Conservation (phyloP, 2,113 vertebrate genomes). For the Centropus bengalensis region DNA sequence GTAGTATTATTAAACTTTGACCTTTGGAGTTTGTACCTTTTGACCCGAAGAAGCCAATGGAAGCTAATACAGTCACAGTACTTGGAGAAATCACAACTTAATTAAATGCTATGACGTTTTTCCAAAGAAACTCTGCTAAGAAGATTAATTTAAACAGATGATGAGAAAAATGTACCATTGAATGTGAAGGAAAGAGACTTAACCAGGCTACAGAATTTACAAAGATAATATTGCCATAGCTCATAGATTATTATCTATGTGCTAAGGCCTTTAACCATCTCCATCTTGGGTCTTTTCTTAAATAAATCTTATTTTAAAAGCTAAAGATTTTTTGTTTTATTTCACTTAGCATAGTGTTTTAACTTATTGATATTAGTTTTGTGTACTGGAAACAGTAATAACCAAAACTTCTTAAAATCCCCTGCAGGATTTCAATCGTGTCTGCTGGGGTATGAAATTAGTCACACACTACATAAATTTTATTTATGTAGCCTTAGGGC, state of each 20-base stretch:
- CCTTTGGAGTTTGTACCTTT: not conserved
- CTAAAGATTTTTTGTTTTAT: not conserved
- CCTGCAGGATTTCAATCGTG: not conserved
- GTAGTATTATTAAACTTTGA: conserved; percentile 4
- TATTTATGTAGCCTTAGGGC: not conserved
- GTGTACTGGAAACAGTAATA: not conserved
- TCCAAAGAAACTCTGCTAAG: not conserved
- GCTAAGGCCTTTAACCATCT: not conserved
- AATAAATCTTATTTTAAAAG: not conserved
- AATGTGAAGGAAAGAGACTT: not conserved
- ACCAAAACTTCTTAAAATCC: not conserved
- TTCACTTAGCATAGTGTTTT: not conserved
- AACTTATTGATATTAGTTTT: not conserved
- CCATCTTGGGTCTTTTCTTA: not conserved
- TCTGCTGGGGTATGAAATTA: not conserved
- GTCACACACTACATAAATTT: not conserved
- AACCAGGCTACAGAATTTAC: not conserved
- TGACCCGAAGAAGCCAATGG: not conserved
- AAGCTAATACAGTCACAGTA: not conserved
- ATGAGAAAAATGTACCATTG: not conserved
- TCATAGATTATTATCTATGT: not conserved
- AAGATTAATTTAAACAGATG: conserved; percentile 1
- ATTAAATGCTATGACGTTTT: not conserved
- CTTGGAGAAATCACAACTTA: not conserved
- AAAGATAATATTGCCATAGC: not conserved